Percentiles rank a stretch among this genome's conserved stretches.
Evolutionary conservation across 53 echinoderm and acorn worm species (phyloP).

Genomic region (Glandiceps talaboti): DNA sequence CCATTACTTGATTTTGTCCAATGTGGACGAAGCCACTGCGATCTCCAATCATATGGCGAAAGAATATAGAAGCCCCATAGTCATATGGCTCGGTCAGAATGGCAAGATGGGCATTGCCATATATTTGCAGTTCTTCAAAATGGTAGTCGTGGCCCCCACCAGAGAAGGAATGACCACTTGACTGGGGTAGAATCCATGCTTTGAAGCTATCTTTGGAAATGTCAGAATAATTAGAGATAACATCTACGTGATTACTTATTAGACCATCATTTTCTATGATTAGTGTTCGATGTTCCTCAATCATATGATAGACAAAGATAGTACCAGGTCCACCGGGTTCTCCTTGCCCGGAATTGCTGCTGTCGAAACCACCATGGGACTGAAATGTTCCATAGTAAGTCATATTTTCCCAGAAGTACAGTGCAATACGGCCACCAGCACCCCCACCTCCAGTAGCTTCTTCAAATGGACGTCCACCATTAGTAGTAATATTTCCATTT

Average conservation of each 20-base stretch:
- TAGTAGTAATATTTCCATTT: constrained; percentile 43
- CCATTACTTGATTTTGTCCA: constrained; percentile 85
- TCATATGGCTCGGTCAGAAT: constrained; percentile 58
- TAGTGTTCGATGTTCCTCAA: constrained; percentile 67
- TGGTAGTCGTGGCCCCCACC: constrained; percentile 67
- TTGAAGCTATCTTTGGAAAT: constrained; percentile 64
- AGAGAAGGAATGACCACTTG: constrained; percentile 68
- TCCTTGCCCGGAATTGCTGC: constrained; percentile 8
- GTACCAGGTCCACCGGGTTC: constrained; percentile 66
- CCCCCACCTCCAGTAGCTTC: constrained; percentile 41
- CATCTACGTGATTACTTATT: constrained; percentile 21
- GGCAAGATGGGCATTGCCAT: constrained; percentile 68
- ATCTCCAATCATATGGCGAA: constrained; percentile 80
- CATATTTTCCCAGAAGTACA: constrained; percentile 63
- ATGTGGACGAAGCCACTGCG: constrained; percentile 64
- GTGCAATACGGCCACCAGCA: constrained; percentile 61
- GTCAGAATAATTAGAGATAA: constrained; percentile 39
- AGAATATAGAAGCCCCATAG: constrained; percentile 44
- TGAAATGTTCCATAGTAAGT: constrained; percentile 63
- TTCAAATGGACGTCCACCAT: constrained; percentile 38
- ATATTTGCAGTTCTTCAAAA: constrained; percentile 87
- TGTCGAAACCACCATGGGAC: constrained; percentile 47
- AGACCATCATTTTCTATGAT: constrained; percentile 59
- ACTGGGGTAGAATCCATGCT: constrained; percentile 83
- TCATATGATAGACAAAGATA: constrained; percentile 61